phyloP scores from a whole-genome alignment of 2,113 vertebrate species.

The Sapajus apella region DNA sequence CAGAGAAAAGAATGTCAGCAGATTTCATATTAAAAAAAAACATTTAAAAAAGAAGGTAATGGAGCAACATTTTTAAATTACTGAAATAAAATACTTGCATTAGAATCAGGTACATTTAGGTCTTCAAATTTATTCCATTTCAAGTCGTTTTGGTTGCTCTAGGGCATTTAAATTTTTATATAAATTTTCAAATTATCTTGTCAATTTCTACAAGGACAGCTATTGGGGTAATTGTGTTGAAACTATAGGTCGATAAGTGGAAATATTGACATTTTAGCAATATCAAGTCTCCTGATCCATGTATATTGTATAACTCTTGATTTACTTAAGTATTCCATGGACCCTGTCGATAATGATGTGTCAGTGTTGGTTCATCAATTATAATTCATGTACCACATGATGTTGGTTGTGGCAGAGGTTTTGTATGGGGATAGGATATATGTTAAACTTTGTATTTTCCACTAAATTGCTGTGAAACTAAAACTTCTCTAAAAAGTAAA shows the following conservation, averaged over 20 bases:
- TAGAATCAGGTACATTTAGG: neutral
- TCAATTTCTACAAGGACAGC: neutral
- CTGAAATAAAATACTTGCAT: neutral
- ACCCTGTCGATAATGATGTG: neutral
- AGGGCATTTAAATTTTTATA: neutral
- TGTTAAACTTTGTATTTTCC: neutral
- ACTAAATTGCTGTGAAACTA: neutral
- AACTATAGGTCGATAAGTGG: neutral
- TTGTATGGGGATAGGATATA: neutral
- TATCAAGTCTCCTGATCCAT: neutral
- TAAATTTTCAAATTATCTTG: slow-evolving; percentile 13
- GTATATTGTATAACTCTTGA: neutral
- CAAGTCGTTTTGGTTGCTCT: neutral
- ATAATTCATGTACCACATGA: neutral
- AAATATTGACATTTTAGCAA: neutral
- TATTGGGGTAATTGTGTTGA: neutral
- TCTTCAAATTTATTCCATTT: neutral
- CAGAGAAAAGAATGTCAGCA: neutral
- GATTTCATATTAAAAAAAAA: neutral
- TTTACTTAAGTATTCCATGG: neutral
- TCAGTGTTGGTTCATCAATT: neutral
- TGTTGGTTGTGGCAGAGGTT: neutral
- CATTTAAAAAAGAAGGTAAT: neutral
- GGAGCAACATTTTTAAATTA: neutral
- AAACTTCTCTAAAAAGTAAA: neutral